phyloP scores from a whole-genome alignment of 2,113 vertebrate species.

The Poeciliopsis prolifica region DNA sequence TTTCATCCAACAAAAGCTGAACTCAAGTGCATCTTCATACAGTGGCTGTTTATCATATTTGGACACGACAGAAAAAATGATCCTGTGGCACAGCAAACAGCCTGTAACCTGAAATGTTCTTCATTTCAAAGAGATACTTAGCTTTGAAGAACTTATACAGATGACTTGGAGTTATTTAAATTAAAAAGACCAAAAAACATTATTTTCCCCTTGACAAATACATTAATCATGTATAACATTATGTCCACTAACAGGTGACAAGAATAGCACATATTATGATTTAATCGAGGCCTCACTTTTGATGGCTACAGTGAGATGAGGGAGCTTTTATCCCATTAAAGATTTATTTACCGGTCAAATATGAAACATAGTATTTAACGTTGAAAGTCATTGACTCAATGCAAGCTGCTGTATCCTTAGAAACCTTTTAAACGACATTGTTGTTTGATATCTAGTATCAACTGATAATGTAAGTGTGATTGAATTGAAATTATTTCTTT shows the following conservation, averaged over 20 bases:
- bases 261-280: not conserved
- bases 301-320: not conserved
- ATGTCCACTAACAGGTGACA: not conserved
- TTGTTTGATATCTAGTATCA: too few species aligned
- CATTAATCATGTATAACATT: not conserved
- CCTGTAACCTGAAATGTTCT: not conserved
- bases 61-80: not conserved
- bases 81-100: not conserved
- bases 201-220: too few species aligned
- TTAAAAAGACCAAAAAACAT: not conserved
- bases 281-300: not conserved
- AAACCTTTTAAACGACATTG: too few species aligned
- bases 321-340: not conserved
- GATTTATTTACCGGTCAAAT: not conserved
- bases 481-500: too few species aligned
- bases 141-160: not conserved
- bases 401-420: too few species aligned
- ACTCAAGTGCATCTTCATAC: constrained; percentile 2
- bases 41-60: not conserved
- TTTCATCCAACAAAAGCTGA: constrained; percentile 11
- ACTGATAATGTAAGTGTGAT: too few species aligned
- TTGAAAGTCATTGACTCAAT: too few species aligned
- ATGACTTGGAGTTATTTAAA: not conserved
- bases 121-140: not conserved
- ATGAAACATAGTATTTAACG: not conserved